Conservation (phyloP, 2,797 vertebrate genomes). For the Muscicapa comitata region DNA sequence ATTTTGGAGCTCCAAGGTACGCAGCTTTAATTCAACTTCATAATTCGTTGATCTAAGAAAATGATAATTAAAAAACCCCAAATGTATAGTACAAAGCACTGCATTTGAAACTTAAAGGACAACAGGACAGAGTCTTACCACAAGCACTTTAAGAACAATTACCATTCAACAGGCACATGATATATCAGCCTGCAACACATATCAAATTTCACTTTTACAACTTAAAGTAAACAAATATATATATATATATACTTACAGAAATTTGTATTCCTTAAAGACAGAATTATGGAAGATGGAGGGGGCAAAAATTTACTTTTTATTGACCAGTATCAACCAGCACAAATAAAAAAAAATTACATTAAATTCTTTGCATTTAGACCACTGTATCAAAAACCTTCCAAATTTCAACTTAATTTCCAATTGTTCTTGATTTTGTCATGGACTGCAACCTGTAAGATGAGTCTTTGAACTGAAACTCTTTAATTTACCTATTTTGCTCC, state of each 20-base stretch:
- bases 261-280: not conserved
- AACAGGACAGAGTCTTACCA: not conserved
- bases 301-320: not conserved
- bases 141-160: not conserved
- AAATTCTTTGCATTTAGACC: not conserved
- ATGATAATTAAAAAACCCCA: not conserved
- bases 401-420: not conserved
- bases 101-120: not conserved
- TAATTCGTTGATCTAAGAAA: constrained; percentile 76
- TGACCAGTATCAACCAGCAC: not conserved
- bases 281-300: not conserved
- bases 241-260: not conserved
- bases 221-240: not conserved
- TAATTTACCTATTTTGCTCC: constrained; percentile 80
- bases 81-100: not conserved
- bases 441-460: not conserved
- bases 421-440: not conserved
- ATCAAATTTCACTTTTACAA: not conserved
- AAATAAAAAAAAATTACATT: not conserved
- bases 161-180: not conserved
- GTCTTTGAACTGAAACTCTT: not conserved
- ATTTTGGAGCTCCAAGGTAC: constrained; percentile 75
- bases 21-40: constrained; percentile 68
- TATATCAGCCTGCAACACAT: not conserved
- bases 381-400: not conserved